Evolutionary conservation across 2,113 vertebrate species (phyloP), one percentile per base, ranked within the genome.

Genomic region (Delphinus delphis): DNA sequence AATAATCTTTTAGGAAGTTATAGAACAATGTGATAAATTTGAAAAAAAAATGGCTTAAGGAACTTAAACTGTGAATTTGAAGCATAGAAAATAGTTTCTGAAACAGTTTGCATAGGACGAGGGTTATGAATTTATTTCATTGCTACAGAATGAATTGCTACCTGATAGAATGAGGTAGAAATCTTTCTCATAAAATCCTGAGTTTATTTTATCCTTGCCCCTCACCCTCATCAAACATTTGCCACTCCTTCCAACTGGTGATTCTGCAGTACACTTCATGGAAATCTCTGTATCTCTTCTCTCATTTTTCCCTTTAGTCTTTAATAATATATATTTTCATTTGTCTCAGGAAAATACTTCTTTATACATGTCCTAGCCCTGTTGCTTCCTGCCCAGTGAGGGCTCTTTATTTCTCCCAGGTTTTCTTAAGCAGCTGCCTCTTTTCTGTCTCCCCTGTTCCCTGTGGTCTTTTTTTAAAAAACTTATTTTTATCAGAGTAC

Each of bases 1-100:
- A 92, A 33, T 90, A 71, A 44, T 79, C 62, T 20, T 83, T 95
- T 50, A 92, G 21, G 33, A 82, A 89, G 63, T 90, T 98, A 74
- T 0, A 89, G 70, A 83, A 62, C 28, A 14, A 7, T 81, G 28
- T 47, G 31, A 36, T 79, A 83, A 92, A 87, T 65, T 47, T 88
- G 41, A 55, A n/a, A 21, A 21, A 81, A 81, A 90, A 28, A 17
- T 10, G 74, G 8, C 47, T 73, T 81, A 60, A 41, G 55, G 25
- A 93, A 89, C 7, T 86, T 76, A 14, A 41, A 41, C 20, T n/a
- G 36, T 87, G 74, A 97, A 80, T 31, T 81, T 44, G 25, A 73
- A 71, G 50, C 50, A n/a, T 55, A 83, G 38, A 67, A 95, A 87
- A 77, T 90, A 53, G 60, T 70, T 67, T 73, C 47, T 41, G n/a